Evolutionary conservation across 2,797 vertebrate species (phyloP).

Genomic region (Neosalanx taihuensis): DNA sequence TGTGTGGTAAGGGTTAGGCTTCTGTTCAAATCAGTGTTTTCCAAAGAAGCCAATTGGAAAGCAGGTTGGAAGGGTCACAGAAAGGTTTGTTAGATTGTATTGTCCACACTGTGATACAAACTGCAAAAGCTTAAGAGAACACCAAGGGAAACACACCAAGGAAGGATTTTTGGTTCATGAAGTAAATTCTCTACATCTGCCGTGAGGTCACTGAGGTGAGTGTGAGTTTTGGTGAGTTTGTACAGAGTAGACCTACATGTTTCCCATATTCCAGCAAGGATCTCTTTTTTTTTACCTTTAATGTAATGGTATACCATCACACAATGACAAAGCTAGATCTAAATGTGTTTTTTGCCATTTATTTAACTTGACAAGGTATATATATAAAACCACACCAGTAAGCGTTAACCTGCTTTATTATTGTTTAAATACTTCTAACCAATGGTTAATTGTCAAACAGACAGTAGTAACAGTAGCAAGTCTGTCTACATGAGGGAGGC

Average conservation of each 20-base stretch:
- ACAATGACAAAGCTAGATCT: too few species aligned
- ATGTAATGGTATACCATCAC: too few species aligned
- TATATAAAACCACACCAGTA: too few species aligned
- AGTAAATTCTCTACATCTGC: background rate
- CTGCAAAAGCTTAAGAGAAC: background rate
- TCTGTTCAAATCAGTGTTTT: background rate
- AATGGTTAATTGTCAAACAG: too few species aligned
- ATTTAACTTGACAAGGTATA: too few species aligned
- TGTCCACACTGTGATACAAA: background rate
- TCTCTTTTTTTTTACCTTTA: too few species aligned
- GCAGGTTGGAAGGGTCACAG: background rate
- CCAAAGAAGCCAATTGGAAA: conserved; percentile 1
- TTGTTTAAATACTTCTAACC: too few species aligned
- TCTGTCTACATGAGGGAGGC: background rate
- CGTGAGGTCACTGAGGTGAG: background rate
- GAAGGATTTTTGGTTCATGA: background rate
- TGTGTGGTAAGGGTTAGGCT: background rate
- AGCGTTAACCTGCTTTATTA: too few species aligned
- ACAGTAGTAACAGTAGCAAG: too few species aligned
- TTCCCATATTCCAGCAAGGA: too few species aligned
- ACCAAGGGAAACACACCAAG: background rate
- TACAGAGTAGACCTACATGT: too few species aligned
- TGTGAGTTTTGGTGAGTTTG: background rate
- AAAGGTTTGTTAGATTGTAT: background rate
- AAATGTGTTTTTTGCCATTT: too few species aligned